Conservation (phyloP, 2,888 invertebrate genomes). For the Campoplex capitator region DNA sequence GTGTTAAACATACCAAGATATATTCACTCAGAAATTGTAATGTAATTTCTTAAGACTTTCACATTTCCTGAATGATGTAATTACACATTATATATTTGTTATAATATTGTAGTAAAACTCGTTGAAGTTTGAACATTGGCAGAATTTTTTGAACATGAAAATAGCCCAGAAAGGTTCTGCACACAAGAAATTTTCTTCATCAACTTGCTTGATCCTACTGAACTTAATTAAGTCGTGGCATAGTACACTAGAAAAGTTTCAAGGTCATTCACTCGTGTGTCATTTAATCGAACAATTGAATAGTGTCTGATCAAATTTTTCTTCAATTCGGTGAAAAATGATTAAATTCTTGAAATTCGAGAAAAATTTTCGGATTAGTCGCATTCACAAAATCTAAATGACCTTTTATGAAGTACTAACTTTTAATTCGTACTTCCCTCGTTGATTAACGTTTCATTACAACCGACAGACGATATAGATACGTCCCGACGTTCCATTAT, state of each 20-base stretch:
- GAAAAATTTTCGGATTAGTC: not conserved
- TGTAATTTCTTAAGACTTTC: constrained; percentile 28
- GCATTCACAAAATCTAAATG: not conserved
- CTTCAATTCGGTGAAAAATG: not conserved
- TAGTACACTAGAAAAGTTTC: not conserved
- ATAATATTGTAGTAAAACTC: constrained; percentile 57
- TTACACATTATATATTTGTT: constrained; percentile 44
- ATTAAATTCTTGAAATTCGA: constrained; percentile 2
- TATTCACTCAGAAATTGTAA: not conserved
- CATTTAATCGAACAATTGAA: not conserved
- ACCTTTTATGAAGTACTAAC: constrained; percentile 11
- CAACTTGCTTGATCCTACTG: not conserved
- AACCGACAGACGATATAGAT: constrained; percentile 61
- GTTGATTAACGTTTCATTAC: constrained; percentile 60
- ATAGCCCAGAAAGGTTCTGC: not conserved
- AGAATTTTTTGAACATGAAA: constrained; percentile 10
- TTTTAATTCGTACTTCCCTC: constrained; percentile 42
- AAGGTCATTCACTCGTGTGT: not conserved
- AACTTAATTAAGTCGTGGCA: not conserved
- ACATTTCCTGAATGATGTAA: constrained; percentile 47
- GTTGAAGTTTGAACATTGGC: constrained; percentile 36
- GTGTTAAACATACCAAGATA: not conserved
- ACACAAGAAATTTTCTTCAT: not conserved
- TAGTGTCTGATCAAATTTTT: not conserved
- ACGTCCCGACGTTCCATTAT: constrained; percentile 47